These are phyloP conservation scores for Eublepharis macularius DNA, from an alignment of 2,113 vertebrate species.

Conservation along the genomic window DNA sequence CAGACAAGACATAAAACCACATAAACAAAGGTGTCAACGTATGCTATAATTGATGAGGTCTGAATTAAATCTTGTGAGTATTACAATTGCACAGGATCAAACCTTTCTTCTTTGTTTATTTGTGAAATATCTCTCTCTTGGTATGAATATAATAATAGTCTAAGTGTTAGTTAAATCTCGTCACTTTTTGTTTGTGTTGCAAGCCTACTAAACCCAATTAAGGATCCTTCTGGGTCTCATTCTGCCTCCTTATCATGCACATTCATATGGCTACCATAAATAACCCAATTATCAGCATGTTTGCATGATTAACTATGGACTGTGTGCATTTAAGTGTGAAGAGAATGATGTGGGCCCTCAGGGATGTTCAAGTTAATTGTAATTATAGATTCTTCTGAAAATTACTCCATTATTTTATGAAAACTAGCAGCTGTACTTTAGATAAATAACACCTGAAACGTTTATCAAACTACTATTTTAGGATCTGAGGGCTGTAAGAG, in stretches of 20 bases:
- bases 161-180: background rate
- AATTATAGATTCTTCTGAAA: conserved; percentile 3
- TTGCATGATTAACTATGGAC: background rate
- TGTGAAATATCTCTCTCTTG: background rate
- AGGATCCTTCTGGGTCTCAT: background rate
- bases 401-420: background rate
- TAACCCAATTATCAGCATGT: background rate
- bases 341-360: background rate
- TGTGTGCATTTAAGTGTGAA: background rate
- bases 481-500: background rate
- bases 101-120: background rate
- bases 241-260: background rate
- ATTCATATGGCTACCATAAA: conserved; percentile 14
- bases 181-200: background rate
- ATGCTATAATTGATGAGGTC: background rate
- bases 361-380: background rate
- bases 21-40: background rate
- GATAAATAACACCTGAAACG: background rate
- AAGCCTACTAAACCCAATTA: background rate
- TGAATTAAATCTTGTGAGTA: background rate
- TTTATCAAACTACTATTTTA: background rate
- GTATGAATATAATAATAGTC: conserved; percentile 4
- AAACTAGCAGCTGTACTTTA: background rate
- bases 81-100: accelerated
- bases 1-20: background rate